Evolutionary conservation across 2,113 vertebrate genomes (phyloP).

Genomic region (Odontesthes bonariensis): DNA sequence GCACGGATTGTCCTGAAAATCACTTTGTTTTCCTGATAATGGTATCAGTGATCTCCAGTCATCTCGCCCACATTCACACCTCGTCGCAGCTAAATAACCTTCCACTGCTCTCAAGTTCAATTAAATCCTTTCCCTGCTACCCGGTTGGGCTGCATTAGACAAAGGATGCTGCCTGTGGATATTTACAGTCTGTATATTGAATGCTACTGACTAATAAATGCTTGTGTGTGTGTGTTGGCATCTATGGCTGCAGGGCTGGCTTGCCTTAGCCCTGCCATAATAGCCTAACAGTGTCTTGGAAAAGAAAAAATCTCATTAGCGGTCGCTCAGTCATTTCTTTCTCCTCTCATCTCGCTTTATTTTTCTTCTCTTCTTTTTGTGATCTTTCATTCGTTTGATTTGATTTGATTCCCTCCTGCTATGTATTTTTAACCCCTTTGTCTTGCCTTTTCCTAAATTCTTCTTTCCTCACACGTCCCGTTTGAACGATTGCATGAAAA

Average conservation of each 20-base stretch:
- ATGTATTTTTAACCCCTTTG: background rate
- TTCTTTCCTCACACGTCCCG: background rate
- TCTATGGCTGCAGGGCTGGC: constrained; percentile 22
- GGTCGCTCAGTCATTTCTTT: constrained; percentile 30
- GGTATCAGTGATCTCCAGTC: constrained; percentile 72
- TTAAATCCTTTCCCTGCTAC: constrained; percentile 75
- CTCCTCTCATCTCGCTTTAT: background rate
- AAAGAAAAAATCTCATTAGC: constrained; percentile 54
- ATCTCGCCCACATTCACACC: constrained; percentile 72
- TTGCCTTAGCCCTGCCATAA: constrained; percentile 42
- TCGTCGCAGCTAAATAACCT: constrained; percentile 75
- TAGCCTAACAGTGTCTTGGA: constrained; percentile 50
- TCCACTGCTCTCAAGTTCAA: constrained; percentile 80
- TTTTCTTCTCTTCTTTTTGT: background rate
- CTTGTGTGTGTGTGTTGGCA: constrained; percentile 30
- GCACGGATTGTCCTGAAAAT: constrained; percentile 55
- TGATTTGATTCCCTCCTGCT: background rate
- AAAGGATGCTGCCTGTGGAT: constrained; percentile 71
- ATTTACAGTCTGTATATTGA: constrained; percentile 69
- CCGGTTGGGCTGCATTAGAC: constrained; percentile 66
- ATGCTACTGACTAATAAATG: constrained; percentile 64
- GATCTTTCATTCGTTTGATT: background rate
- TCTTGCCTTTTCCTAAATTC: background rate
- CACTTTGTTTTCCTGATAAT: constrained; percentile 74
- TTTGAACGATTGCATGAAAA: constrained; percentile 3